Percentiles rank a stretch among this genome's conserved stretches.
Evolutionary conservation across 2,888 invertebrate genomes (phyloP).

Genomic region (Tenthredo distinguenda): DNA sequence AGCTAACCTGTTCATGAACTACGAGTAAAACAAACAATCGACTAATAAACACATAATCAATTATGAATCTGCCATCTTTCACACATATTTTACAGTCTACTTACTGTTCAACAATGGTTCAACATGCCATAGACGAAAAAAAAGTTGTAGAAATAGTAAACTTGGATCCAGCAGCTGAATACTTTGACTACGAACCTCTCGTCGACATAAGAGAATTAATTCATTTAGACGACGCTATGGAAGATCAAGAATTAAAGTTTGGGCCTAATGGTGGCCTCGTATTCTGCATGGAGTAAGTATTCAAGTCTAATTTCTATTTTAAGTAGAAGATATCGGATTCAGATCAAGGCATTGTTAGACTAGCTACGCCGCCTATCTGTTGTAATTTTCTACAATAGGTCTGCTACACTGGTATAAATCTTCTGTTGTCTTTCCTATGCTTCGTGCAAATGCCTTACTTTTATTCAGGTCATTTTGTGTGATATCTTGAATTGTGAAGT

Average conservation of each 20-base stretch:
- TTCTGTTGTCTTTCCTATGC: neutral
- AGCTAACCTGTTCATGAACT: constrained; percentile 15
- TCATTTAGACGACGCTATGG: constrained; percentile 97
- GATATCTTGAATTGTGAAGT: neutral
- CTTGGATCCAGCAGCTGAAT: constrained; percentile 98
- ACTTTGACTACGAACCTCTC: constrained; percentile 94
- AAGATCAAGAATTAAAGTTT: constrained; percentile 94
- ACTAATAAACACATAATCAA: neutral
- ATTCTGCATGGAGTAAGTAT: constrained; percentile 93
- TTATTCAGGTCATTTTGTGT: neutral
- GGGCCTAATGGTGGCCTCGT: constrained; percentile 99
- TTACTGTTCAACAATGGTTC: constrained; percentile 93
- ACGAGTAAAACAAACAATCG: neutral
- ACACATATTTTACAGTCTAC: constrained; percentile 87
- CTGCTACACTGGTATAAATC: neutral
- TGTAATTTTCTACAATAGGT: neutral
- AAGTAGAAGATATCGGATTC: neutral
- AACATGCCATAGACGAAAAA: constrained; percentile 88
- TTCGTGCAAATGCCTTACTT: neutral
- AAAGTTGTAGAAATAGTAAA: constrained; percentile 93
- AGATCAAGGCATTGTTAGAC: neutral
- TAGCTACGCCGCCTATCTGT: neutral
- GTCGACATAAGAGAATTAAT: constrained; percentile 94
- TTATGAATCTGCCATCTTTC: neutral
- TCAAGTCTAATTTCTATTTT: neutral